Evolutionary conservation across 1,140 invertebrate genomes (phyloP).

Genomic region (Anthonomus grandis): DNA sequence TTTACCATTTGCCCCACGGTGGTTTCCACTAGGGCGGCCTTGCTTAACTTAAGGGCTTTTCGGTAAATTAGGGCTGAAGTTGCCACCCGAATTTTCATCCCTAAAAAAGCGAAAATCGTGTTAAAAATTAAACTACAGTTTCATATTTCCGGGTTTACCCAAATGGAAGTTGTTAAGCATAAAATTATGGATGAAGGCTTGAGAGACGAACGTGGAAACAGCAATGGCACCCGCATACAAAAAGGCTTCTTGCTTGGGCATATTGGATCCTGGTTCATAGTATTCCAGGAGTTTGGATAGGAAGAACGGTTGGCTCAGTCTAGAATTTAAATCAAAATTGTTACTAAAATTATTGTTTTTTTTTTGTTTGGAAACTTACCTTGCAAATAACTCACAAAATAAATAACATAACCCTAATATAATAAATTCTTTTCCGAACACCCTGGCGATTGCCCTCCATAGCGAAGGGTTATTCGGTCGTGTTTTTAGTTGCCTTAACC

Average conservation of each 20-base stretch:
- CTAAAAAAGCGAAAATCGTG: conserved; percentile 41
- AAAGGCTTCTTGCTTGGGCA: conserved; percentile 56
- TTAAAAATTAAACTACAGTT: conserved; percentile 19
- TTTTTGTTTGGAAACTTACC: conserved; percentile 26
- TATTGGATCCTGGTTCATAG: conserved; percentile 22
- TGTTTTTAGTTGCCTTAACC: conserved; percentile 48
- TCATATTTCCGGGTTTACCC: conserved; percentile 24
- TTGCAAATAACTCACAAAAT: conserved; percentile 36
- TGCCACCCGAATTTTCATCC: conserved; percentile 75
- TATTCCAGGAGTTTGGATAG: conserved; percentile 28
- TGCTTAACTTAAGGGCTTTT: conserved; percentile 70
- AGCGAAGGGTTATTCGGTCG: conserved; percentile 40
- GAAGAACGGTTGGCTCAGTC: conserved; percentile 50
- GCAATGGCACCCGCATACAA: conserved; percentile 68
- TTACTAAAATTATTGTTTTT: background rate
- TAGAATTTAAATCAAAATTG: background rate
- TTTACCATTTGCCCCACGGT: conserved; percentile 83
- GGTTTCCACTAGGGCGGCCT: conserved; percentile 70
- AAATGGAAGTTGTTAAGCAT: conserved; percentile 68
- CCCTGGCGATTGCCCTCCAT: conserved; percentile 30
- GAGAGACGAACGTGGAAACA: conserved; percentile 58
- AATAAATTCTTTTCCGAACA: conserved; percentile 29
- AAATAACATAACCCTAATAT: conserved; percentile 23
- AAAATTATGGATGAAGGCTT: conserved; percentile 72
- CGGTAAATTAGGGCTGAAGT: conserved; percentile 79